Percentiles rank a stretch among this genome's conserved stretches.
phyloP scores from a whole-genome alignment of 2,888 invertebrate genomes.

The Drosophila setosimentum region DNA sequence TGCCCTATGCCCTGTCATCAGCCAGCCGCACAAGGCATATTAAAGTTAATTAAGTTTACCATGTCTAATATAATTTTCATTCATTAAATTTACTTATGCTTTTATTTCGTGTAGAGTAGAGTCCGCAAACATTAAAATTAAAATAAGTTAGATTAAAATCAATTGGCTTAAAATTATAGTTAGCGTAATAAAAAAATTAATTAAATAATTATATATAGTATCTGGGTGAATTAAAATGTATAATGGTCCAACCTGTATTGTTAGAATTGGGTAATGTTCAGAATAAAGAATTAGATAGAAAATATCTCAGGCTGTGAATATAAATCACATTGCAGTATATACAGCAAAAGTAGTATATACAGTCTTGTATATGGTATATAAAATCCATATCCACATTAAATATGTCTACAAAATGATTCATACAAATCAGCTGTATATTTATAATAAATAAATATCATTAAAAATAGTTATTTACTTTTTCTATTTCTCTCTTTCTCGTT shows the following conservation, averaged over 20 bases:
- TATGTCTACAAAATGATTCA: not conserved
- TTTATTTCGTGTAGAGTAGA: not conserved
- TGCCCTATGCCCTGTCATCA: constrained; percentile 5
- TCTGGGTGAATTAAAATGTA: not conserved
- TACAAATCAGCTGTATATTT: not conserved
- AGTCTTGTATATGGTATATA: not conserved
- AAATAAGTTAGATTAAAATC: not conserved
- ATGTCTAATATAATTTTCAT: not conserved
- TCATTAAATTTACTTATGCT: not conserved
- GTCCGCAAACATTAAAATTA: not conserved
- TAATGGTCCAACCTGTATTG: not conserved
- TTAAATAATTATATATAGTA: too few relatives aligned
- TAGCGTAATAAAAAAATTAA: not conserved
- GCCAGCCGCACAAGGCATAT: not conserved
- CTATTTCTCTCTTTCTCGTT: not conserved
- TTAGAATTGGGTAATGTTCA: too few relatives aligned
- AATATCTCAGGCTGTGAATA: too few relatives aligned
- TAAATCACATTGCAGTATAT: too few relatives aligned
- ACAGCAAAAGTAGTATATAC: too few relatives aligned
- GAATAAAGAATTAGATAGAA: too few relatives aligned
- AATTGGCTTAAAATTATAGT: not conserved
- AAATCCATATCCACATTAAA: not conserved
- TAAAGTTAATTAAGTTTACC: not conserved
- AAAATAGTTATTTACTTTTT: not conserved
- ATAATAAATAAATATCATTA: not conserved